Evolutionary conservation across 1,140 invertebrate genomes (phyloP).

Genomic region (Subanguina moxae): DNA sequence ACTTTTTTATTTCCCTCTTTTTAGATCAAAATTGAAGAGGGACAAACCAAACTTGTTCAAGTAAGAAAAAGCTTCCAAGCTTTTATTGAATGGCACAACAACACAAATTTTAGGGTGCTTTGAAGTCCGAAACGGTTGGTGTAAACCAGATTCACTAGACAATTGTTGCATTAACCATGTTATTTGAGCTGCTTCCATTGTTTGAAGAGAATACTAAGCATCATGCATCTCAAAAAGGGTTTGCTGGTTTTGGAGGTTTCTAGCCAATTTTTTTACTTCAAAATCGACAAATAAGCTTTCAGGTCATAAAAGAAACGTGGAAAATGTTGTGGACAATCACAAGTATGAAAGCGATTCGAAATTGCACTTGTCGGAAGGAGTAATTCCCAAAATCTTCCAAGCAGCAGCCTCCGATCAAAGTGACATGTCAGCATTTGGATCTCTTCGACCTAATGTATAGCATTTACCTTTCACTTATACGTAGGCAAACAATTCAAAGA

Average conservation of each 20-base stretch:
- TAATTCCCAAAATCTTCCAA: constrained; percentile 26
- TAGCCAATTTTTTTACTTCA: no score
- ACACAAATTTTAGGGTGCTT: constrained; percentile 15
- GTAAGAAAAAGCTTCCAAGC: constrained; percentile 2
- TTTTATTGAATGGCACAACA: neutral
- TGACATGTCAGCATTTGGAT: constrained; percentile 19
- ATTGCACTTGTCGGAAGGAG: constrained; percentile 31
- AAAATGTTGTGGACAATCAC: constrained; percentile 39
- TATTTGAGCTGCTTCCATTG: constrained; percentile 23
- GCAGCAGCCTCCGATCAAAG: neutral
- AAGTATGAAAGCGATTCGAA: constrained; percentile 33
- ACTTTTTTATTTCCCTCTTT: no score
- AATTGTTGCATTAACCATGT: neutral
- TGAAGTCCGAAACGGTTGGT: constrained; percentile 23
- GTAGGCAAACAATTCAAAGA: constrained; percentile 19
- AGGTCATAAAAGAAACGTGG: constrained; percentile 31
- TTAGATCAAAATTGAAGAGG: constrained; percentile 26
- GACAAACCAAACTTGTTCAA: constrained; percentile 35
- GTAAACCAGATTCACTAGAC: neutral
- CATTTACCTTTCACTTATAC: constrained; percentile 19
- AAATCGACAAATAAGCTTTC: no score
- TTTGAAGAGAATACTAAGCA: constrained; percentile 32
- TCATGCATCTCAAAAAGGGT: constrained; percentile 43
- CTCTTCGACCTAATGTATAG: constrained; percentile 29
- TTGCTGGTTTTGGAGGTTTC: constrained; percentile 30